Evolutionary conservation across 2,113 vertebrate genomes (phyloP).

Genomic region (Regulus satrapa): DNA sequence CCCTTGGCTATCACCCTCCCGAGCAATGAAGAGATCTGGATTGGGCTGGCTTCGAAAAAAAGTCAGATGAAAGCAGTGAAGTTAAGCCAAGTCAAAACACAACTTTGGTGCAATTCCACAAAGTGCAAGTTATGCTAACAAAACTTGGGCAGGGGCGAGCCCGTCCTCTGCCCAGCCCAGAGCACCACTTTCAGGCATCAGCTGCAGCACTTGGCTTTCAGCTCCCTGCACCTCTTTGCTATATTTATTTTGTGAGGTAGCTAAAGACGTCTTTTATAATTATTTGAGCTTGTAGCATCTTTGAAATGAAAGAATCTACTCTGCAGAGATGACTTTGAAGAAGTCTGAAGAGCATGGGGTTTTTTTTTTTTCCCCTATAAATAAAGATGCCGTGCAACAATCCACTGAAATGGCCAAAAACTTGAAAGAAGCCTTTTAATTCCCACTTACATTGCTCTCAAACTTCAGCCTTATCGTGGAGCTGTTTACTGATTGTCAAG

Average conservation of each 20-base stretch:
- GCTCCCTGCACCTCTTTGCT: conserved; percentile 21
- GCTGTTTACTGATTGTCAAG: conserved; percentile 59
- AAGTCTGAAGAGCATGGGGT: background rate
- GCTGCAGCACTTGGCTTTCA: conserved; percentile 32
- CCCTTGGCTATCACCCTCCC: conserved; percentile 61
- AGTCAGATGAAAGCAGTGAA: conserved; percentile 71
- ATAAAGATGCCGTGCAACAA: conserved; percentile 55
- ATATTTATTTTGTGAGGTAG: conserved; percentile 42
- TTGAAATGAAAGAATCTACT: conserved; percentile 14
- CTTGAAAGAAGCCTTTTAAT: conserved; percentile 41
- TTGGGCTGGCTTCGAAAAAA: conserved; percentile 69
- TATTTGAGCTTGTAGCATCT: conserved; percentile 8
- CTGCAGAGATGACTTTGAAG: background rate
- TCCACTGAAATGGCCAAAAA: conserved; percentile 33
- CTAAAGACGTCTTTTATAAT: conserved; percentile 44
- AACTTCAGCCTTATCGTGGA: conserved; percentile 16
- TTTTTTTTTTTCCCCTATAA: background rate
- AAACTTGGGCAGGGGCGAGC: background rate
- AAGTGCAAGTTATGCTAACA: conserved; percentile 24
- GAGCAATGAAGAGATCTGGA: conserved; percentile 67
- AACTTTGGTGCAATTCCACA: conserved; percentile 42
- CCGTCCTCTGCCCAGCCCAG: conserved; percentile 54
- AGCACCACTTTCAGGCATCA: conserved; percentile 30
- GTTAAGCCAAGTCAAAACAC: conserved; percentile 57
- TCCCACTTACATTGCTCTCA: background rate